Evolutionary conservation across 64 coral and sea anemone species (phyloP), one percentile per base, ranked within the genome.

Genomic region (Platygyra sinensis): DNA sequence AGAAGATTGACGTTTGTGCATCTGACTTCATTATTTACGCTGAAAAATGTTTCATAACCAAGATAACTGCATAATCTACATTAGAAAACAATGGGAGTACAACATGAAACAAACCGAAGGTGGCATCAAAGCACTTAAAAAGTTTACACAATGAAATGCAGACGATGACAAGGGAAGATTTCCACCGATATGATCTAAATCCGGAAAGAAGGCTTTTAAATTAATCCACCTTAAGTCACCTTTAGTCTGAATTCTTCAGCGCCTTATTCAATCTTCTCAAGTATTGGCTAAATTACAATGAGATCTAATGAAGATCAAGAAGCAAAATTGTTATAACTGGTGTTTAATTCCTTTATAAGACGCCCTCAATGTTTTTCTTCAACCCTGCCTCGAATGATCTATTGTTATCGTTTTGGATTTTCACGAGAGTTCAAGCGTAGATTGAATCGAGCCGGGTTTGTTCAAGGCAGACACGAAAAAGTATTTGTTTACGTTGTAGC

Each of bases 151-250:
- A 10, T 27, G 65, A 69, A 69, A 27, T 11, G 22, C 25, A 24
- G 65, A 27, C 19, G 8, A 8, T 25, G 63, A 8, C 1, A 22
- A 67, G 5, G 25, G 65, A 72, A 30, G 33, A 83, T 67, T 67
- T 46, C 22, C 27, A 28, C 6, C 24, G 36, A 69, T 85, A 72
- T 39, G 7, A 69, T 85, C 36, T 15, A 42, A 71, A 72, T 36
- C 81, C 62, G 81, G 81, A 71, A 85, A 85, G 4, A 32, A 5
- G 33, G 36, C 39, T 69, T 51, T 51, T 22, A 50, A 8, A 5
- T 51, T 85, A 85, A 85, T 69, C 81, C 63, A 71, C 36, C 38
- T 16, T 38, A 16, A 39, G 81, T 71, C 81, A 72, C 63, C 36
- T 17, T 72, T 19, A 39, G 59, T 72, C 63, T 50, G 39, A 85